Evolutionary conservation across 2,797 vertebrate species (phyloP).

Genomic region (Cirrhinus molitorella): DNA sequence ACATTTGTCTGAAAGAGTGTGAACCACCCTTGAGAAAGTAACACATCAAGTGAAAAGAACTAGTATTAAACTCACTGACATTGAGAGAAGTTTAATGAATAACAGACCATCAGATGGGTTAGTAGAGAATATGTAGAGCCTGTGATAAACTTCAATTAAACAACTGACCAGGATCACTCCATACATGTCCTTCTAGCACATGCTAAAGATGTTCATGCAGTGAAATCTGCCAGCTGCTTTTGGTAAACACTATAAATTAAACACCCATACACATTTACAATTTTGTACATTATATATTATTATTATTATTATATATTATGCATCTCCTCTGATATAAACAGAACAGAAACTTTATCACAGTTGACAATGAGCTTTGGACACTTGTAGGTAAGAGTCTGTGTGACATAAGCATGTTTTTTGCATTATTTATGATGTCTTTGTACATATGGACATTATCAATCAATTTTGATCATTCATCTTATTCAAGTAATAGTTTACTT

Average conservation of each 20-base stretch:
- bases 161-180: neutral
- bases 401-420: neutral
- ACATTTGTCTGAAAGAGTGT: too few relatives aligned
- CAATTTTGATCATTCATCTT: neutral
- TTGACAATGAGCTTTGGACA: neutral
- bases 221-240: neutral
- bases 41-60: neutral
- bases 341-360: neutral
- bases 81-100: neutral
- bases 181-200: neutral
- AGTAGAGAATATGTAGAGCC: neutral
- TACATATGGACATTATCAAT: neutral
- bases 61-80: conserved; percentile 49
- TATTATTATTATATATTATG: too few relatives aligned
- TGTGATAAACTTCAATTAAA: neutral
- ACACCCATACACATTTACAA: neutral
- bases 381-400: neutral
- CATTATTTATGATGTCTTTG: neutral
- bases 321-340: neutral
- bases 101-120: conserved; percentile 5
- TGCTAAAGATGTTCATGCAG: conserved; percentile 17
- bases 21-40: too few relatives aligned
- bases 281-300: neutral
- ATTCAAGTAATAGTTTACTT: conserved; percentile 72
- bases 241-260: conserved; percentile 15